Conservation (phyloP, 92 coral and sea anemone genomes). For the Montipora capitata region DNA sequence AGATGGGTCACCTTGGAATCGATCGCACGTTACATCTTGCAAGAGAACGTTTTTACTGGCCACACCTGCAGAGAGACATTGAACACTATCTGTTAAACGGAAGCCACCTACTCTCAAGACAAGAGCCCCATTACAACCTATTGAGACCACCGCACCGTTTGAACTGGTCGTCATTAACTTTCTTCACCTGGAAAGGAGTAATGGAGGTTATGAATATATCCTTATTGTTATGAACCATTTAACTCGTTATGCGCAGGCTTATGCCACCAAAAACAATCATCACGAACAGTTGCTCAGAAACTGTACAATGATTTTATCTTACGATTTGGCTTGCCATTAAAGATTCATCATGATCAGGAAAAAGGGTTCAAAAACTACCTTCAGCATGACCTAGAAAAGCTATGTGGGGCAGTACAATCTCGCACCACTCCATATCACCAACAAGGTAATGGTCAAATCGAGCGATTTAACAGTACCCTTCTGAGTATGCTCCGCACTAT, state of each 20-base stretch:
- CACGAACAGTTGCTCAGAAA: background rate
- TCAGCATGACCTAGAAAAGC: too few relatives aligned
- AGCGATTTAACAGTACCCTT: too few relatives aligned
- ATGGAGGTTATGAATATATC: background rate
- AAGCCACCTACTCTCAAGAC: background rate
- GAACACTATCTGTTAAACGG: conserved; percentile 1
- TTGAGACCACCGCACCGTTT: conserved; percentile 15
- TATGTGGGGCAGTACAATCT: too few relatives aligned
- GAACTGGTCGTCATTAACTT: background rate
- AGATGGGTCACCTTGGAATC: background rate
- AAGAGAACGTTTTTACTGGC: conserved; percentile 11
- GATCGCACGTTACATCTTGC: conserved; percentile 20
- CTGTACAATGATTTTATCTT: background rate
- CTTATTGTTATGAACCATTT: background rate
- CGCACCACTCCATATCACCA: too few relatives aligned
- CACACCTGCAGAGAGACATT: background rate
- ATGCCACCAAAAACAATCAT: background rate
- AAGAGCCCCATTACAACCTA: background rate
- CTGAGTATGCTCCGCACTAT: too few relatives aligned
- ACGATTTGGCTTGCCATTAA: background rate
- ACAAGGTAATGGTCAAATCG: too few relatives aligned
- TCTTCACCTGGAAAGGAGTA: background rate
- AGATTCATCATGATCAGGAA: background rate
- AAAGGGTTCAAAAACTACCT: background rate
- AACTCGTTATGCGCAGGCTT: background rate